phyloP scores from a whole-genome alignment of 1,140 invertebrate species.

The Drosophila pectinifera region DNA sequence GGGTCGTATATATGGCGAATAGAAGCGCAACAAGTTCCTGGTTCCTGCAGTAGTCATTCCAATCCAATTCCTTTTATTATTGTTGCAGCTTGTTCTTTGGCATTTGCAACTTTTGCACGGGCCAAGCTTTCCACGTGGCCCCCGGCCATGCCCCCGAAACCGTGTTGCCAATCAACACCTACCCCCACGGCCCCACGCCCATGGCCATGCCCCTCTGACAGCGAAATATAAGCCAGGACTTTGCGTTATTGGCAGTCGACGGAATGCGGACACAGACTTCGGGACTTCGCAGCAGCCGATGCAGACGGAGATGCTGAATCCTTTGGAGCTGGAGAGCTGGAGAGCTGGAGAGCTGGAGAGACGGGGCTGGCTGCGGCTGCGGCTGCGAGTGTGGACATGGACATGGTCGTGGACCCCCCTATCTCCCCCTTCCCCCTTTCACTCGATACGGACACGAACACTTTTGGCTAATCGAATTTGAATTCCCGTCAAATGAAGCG shows the following conservation, averaged over 20 bases:
- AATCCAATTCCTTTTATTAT: constrained; percentile 47
- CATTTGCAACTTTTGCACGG: constrained; percentile 34
- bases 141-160: background rate
- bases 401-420: no score
- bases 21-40: constrained; percentile 39
- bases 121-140: background rate
- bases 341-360: constrained; percentile 1
- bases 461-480: constrained; percentile 73
- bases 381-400: constrained; percentile 10
- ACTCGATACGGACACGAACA: constrained; percentile 30
- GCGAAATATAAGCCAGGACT: constrained; percentile 59
- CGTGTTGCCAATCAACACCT: constrained; percentile 48
- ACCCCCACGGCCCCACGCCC: constrained; percentile 12
- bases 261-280: constrained; percentile 34
- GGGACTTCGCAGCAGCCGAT: constrained; percentile 9
- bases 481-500: constrained; percentile 67
- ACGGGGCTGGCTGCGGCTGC: constrained; percentile 22
- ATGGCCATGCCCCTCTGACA: constrained; percentile 42
- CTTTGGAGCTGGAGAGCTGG: background rate
- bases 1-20: background rate
- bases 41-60: constrained; percentile 41
- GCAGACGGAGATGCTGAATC: constrained; percentile 3
- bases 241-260: constrained; percentile 53
- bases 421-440: no score
- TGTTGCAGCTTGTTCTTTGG: constrained; percentile 46